Conservation (phyloP, 2,888 invertebrate genomes). For the Plagodis dolabraria region DNA sequence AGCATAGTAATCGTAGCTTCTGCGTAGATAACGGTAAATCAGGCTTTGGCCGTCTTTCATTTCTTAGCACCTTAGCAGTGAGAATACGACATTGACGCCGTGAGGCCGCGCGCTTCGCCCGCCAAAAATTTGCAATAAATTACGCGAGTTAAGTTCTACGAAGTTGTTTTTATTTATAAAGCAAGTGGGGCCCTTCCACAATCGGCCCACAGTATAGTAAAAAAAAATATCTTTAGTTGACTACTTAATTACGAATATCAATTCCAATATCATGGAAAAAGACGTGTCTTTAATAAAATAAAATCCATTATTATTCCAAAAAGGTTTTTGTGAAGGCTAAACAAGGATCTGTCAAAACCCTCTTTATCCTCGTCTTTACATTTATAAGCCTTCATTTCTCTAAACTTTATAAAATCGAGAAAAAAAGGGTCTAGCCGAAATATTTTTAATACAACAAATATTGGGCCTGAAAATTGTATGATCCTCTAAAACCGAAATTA, state of each 20-base stretch:
- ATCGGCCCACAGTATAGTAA: too few relatives aligned
- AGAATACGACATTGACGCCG: too few relatives aligned
- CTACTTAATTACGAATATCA: neutral
- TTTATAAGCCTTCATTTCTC: slow-evolving; percentile 17
- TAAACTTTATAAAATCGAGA: slow-evolving; percentile 21
- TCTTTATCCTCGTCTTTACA: slow-evolving; percentile 15
- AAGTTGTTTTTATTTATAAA: too few relatives aligned
- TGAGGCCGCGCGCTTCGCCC: too few relatives aligned
- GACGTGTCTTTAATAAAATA: neutral
- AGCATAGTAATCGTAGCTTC: too few relatives aligned
- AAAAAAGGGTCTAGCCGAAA: slow-evolving; percentile 11
- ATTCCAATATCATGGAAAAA: neutral
- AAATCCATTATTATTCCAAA: slow-evolving; percentile 5
- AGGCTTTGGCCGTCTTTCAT: too few relatives aligned
- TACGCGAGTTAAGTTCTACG: too few relatives aligned
- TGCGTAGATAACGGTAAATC: too few relatives aligned
- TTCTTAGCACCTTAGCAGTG: too few relatives aligned
- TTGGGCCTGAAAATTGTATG: slow-evolving; percentile 37
- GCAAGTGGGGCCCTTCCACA: too few relatives aligned
- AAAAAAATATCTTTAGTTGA: too few relatives aligned
- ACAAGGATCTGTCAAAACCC: slow-evolving; percentile 14
- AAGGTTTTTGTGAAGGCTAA: slow-evolving; percentile 3
- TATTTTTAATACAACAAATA: slow-evolving; percentile 21
- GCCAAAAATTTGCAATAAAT: too few relatives aligned
- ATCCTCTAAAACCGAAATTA: slow-evolving; percentile 39